Conservation (phyloP, 2,113 vertebrate species). For the Campylomormyrus tamandua region DNA sequence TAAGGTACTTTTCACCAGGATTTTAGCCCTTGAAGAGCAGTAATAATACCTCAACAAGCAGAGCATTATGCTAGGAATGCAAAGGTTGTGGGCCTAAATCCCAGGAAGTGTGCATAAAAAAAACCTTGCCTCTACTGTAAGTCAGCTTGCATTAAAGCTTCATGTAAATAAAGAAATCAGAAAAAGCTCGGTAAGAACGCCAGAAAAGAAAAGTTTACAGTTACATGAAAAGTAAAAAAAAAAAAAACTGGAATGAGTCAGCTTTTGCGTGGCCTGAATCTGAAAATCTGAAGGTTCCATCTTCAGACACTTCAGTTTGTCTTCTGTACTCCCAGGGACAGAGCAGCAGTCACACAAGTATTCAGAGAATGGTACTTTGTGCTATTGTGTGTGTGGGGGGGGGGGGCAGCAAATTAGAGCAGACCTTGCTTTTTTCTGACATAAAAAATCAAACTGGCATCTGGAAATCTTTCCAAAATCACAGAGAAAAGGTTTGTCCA, state of each 20-base stretch:
- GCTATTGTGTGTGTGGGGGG: too few species aligned
- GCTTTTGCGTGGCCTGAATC: not conserved
- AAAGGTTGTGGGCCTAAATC: not conserved
- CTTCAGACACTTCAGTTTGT: not conserved
- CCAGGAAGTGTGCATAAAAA: not conserved
- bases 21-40: not conserved
- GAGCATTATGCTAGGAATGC: not conserved
- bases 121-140: not conserved
- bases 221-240: not conserved
- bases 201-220: not conserved
- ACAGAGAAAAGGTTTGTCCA: not conserved
- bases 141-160: not conserved
- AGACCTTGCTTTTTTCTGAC: not conserved
- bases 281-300: not conserved
- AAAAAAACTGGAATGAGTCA: not conserved
- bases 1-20: not conserved
- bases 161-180: not conserved
- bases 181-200: not conserved
- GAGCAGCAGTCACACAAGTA: not conserved
- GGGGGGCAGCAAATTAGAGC: not conserved
- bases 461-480: not conserved
- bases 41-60: not conserved
- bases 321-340: conserved; percentile 2
- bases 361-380: not conserved
- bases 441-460: not conserved